Conservation (phyloP, 2,113 vertebrate genomes). For the Turnix velox region DNA sequence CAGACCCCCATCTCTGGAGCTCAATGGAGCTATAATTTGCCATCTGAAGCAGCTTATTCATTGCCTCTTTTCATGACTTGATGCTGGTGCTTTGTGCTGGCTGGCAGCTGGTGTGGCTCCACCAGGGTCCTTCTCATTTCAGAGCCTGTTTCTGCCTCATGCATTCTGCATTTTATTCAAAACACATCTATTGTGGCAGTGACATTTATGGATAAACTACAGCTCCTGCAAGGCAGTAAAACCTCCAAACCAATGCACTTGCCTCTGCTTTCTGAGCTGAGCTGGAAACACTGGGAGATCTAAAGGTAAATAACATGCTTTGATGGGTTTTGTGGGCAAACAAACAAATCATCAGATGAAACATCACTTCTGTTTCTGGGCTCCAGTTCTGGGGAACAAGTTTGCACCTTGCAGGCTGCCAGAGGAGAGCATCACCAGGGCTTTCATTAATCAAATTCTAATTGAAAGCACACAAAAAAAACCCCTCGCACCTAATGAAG, state of each 20-base stretch:
- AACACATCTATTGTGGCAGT: neutral
- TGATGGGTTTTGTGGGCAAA: neutral
- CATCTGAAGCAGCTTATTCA: neutral
- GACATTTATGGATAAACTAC: conserved; percentile 39
- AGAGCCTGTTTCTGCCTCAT: neutral
- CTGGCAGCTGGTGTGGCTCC: neutral
- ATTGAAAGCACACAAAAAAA: neutral
- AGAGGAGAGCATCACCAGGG: neutral
- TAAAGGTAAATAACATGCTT: neutral
- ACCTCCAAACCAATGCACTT: neutral
- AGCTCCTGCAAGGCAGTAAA: neutral
- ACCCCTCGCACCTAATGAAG: neutral
- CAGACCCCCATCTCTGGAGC: neutral
- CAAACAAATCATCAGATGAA: neutral
- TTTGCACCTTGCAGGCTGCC: neutral
- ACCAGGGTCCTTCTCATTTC: conserved; percentile 19
- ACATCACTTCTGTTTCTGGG: neutral
- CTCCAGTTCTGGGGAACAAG: neutral
- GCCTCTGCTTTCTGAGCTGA: neutral
- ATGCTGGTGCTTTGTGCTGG: neutral
- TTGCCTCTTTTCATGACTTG: conserved; percentile 3
- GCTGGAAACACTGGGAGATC: neutral
- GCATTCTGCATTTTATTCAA: neutral
- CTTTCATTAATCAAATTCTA: neutral
- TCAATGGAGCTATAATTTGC: neutral